Base-by-base conservation (phyloP, 1,140 invertebrate species). In the Danaus melanippus region DNA sequence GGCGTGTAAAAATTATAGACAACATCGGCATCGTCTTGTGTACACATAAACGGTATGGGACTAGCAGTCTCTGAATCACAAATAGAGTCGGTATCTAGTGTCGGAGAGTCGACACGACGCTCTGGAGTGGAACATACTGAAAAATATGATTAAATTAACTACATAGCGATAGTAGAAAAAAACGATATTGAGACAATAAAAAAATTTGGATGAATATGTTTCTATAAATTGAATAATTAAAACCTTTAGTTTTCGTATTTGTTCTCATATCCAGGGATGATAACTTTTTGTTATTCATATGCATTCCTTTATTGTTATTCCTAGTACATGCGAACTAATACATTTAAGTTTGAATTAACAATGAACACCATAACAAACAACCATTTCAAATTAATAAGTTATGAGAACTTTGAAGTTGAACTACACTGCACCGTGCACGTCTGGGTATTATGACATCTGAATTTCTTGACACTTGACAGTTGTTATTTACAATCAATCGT, bases 1-100 rank as follows among this genome's bases (percentile, higher is more conserved):
- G 83, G 84, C 43, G 86, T 87, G 58, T 87, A 86, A 52, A 80
- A 87, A 60, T 88, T 87, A 86, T 86, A 88, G 12, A 88, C 74
- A 52, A 88, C 87, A 67, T 87, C 79, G 7, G 75, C 70, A 10
- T 84, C 87, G 76, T 88, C 87, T 69, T 88, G 87, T n/a, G 85
- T 88, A 56, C 81, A 87, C 4, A 87, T 46, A 70, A 88, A 88
- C 32, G 82, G 84, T 6, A 88, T 81, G 11, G 87, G 87, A 55
- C 86, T 87, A 1, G 76, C 75, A 8, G 73, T 66, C 17, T 84
- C 79, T 2, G 84, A 86, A 54, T 84, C 79, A 66, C 69, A 79
- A 42, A 86, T 65, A 10, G 79, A 80, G 53, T 86, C 84, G 64
- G 83, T 84, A 51, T 86, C 78, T 54, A 79, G 72, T 10, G 84